phyloP scores from a whole-genome alignment of 2,113 vertebrate genomes.

The Camelus bactrianus region DNA sequence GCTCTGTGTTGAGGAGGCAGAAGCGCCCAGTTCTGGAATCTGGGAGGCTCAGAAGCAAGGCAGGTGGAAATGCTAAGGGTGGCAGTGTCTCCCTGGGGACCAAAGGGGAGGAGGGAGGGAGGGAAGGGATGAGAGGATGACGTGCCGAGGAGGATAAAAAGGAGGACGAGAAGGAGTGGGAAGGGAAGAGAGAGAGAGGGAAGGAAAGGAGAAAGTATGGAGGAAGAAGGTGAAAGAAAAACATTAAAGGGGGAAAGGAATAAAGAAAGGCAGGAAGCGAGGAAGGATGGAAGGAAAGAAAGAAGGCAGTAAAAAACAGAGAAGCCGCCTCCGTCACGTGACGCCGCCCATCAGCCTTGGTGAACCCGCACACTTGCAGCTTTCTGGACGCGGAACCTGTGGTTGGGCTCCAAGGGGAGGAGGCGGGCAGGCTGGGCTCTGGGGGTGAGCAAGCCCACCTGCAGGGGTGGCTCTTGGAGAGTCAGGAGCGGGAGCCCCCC shows the following conservation, averaged over 20 bases:
- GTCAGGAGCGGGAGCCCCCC: background rate
- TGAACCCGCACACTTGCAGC: slow-evolving; percentile 64
- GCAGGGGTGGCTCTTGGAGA: slow-evolving; percentile 62
- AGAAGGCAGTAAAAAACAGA: background rate
- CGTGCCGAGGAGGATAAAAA: background rate
- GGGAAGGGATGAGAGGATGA: background rate
- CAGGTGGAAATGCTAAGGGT: background rate
- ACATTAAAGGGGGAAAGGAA: background rate
- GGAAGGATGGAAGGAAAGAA: background rate
- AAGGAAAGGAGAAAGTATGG: background rate
- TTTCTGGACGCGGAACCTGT: slow-evolving; percentile 81
- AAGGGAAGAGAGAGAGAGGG: background rate
- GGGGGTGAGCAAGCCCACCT: slow-evolving; percentile 77
- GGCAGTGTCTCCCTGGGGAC: background rate
- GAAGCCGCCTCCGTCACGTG: slow-evolving; percentile 33
- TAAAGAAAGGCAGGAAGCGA: background rate
- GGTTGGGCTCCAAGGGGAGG: slow-evolving; percentile 74
- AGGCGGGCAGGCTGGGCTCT: slow-evolving; percentile 74
- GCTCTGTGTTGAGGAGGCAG: background rate
- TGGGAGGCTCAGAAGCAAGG: background rate
- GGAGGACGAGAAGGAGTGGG: background rate
- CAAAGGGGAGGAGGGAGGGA: background rate
- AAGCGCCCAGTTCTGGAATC: background rate
- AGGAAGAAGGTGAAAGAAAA: background rate
- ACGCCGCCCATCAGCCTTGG: slow-evolving; percentile 66